Percentiles rank a stretch among this genome's conserved stretches.
phyloP scores from a whole-genome alignment of 2,888 invertebrate genomes.

The Aphrophora alni region DNA sequence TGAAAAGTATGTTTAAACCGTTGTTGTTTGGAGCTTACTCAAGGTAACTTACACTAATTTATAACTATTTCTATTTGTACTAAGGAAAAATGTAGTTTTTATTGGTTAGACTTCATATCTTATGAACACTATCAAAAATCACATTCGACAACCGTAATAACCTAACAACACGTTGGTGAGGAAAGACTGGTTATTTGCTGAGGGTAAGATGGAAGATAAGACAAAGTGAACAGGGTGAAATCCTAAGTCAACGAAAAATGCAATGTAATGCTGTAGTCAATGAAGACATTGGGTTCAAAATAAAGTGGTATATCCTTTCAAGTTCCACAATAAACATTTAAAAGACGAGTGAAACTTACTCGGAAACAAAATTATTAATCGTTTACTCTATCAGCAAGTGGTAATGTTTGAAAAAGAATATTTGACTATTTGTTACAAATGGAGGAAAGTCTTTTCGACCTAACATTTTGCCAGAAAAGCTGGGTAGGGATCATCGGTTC shows the following conservation, averaged over 20 bases:
- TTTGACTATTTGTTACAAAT: no score
- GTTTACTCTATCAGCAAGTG: no score
- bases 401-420: no score
- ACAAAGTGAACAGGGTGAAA: no score
- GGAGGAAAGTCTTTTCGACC: no score
- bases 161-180: background rate
- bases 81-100: slow-evolving; percentile 12
- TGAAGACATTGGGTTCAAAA: no score
- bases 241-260: no score
- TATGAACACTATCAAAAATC: background rate
- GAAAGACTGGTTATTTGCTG: background rate
- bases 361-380: no score
- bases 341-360: no score
- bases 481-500: slow-evolving; percentile 22
- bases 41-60: slow-evolving; percentile 1
- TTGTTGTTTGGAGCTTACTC: background rate
- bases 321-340: no score
- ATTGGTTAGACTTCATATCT: background rate
- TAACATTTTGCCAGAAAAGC: slow-evolving; percentile 28
- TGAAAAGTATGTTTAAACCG: background rate
- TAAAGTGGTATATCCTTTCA: no score
- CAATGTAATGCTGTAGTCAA: no score
- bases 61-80: background rate
- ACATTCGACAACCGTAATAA: background rate
- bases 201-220: background rate